phyloP scores from a whole-genome alignment of 2,113 vertebrate genomes.

The Halichoerus grypus region DNA sequence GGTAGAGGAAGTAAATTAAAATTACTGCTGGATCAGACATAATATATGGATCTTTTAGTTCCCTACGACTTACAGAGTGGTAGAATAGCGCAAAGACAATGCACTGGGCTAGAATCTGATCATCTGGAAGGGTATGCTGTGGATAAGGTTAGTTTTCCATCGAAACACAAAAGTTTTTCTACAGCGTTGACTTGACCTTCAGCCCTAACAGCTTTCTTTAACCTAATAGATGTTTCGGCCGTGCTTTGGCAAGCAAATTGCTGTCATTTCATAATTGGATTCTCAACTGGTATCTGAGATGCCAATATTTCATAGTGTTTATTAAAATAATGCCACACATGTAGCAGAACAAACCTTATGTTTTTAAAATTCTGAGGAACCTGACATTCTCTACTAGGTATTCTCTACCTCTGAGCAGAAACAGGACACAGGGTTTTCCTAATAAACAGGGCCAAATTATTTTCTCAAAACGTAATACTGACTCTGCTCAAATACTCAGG shows the following conservation, averaged over 20 bases:
- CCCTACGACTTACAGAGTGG: not conserved
- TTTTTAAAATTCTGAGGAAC: not conserved
- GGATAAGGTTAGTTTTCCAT: not conserved
- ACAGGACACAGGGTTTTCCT: not conserved
- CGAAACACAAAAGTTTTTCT: not conserved
- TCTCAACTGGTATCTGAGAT: not conserved
- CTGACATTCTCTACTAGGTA: not conserved
- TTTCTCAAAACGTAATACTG: not conserved
- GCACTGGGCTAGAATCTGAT: not conserved
- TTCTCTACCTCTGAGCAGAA: not conserved
- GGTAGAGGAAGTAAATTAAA: not conserved
- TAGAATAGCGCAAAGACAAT: not conserved
- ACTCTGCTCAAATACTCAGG: not conserved
- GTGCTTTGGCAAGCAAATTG: not conserved
- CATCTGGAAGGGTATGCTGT: not conserved
- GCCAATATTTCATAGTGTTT: not conserved
- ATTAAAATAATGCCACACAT: not conserved
- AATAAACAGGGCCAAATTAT: constrained; percentile 4
- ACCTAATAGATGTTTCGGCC: not conserved
- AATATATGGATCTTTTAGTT: not conserved
- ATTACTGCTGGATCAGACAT: not conserved
- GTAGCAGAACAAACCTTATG: not conserved
- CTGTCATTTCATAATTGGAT: not conserved
- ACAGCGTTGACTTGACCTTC: not conserved
- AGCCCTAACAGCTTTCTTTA: not conserved